phyloP scores from a whole-genome alignment of 2,797 vertebrate species.

The Staurois parvus region DNA sequence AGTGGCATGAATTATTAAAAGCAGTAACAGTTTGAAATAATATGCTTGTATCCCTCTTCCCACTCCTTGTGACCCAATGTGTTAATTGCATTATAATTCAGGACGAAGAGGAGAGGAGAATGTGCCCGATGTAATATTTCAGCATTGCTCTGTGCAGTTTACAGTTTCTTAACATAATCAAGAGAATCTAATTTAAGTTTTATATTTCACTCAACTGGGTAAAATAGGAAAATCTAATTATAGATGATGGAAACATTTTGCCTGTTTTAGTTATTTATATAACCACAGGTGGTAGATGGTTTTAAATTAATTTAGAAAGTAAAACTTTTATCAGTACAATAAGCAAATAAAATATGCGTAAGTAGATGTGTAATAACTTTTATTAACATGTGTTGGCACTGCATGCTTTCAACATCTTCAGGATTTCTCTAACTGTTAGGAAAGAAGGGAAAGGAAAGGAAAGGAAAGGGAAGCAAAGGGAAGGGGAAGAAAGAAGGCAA shows the following conservation, averaged over 20 bases:
- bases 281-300: neutral
- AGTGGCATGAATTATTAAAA: slow-evolving; percentile 58
- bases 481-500: too few species aligned
- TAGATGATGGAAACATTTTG: neutral
- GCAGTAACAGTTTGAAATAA: slow-evolving; percentile 53
- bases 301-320: neutral
- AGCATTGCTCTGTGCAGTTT: slow-evolving; percentile 8
- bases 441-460: too few species aligned
- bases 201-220: neutral
- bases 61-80: slow-evolving; percentile 59
- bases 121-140: slow-evolving; percentile 43
- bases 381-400: too few species aligned
- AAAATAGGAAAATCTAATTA: neutral
- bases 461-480: too few species aligned
- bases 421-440: too few species aligned
- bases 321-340: neutral
- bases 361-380: too few species aligned
- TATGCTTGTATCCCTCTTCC: slow-evolving; percentile 49
- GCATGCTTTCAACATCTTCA: too few species aligned
- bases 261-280: neutral
- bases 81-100: slow-evolving; percentile 58
- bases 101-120: slow-evolving; percentile 28
- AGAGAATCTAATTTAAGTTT: slow-evolving; percentile 24
- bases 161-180: slow-evolving; percentile 22
- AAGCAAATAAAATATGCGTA: neutral